These are phyloP conservation scores for Forbesichthys agassizii DNA, from an alignment of 2,113 vertebrate species.

Conservation along the genomic window DNA sequence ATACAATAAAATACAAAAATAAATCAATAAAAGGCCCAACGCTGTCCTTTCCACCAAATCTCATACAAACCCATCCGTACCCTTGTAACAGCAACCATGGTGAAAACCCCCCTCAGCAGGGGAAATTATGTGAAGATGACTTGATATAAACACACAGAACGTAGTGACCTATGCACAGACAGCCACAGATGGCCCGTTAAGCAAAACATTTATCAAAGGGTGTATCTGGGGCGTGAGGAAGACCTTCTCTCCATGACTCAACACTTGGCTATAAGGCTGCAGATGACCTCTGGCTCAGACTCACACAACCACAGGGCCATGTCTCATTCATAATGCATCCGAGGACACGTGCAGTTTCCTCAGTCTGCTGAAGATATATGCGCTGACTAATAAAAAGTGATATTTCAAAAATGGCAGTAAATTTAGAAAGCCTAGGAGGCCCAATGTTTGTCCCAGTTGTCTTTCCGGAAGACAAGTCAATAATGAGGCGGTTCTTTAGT, in stretches of 20 bases:
- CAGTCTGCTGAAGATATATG: constrained; percentile 36
- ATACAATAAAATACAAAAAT: too few relatives aligned
- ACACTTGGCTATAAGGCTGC: constrained; percentile 26
- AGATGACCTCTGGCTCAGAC: constrained; percentile 34
- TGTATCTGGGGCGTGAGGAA: constrained; percentile 34
- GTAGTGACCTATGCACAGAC: neutral
- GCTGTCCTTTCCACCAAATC: too few relatives aligned
- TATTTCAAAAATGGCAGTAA: constrained; percentile 50
- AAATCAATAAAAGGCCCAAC: too few relatives aligned
- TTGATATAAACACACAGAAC: neutral
- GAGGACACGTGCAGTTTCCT: constrained; percentile 21
- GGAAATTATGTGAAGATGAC: too few relatives aligned
- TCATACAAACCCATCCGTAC: too few relatives aligned
- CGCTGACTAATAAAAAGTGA: constrained; percentile 53
- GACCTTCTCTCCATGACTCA: constrained; percentile 45
- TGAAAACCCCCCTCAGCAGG: too few relatives aligned
- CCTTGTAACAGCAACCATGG: too few relatives aligned
- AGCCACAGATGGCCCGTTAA: constrained; percentile 33
- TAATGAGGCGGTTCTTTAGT: neutral
- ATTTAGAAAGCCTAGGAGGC: constrained; percentile 31
- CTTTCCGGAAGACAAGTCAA: constrained; percentile 25
- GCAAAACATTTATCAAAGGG: constrained; percentile 24
- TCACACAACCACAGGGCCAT: constrained; percentile 16
- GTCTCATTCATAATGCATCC: constrained; percentile 54
- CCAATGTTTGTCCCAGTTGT: constrained; percentile 18